Conservation (phyloP, 2,888 invertebrate species). For the Agrotis ipsilon region DNA sequence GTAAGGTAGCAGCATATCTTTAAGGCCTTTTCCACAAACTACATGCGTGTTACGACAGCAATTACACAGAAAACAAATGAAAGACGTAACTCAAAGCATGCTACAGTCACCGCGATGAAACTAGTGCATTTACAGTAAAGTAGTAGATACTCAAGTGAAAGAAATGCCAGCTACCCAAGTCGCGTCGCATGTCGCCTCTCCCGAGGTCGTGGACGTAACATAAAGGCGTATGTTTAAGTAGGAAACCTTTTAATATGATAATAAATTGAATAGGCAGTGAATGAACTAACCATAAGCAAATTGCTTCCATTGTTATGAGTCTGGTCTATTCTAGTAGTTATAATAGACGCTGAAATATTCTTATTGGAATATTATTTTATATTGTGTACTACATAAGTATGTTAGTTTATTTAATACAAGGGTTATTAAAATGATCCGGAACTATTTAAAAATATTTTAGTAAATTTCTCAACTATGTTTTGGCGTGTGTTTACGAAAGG, state of each 20-base stretch:
- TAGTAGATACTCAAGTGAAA: neutral
- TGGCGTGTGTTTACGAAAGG: too few species aligned
- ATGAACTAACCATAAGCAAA: conserved; percentile 32
- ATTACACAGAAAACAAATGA: neutral
- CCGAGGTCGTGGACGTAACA: neutral
- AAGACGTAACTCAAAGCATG: neutral
- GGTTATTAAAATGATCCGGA: too few species aligned
- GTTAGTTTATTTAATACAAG: too few species aligned
- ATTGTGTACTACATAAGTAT: too few species aligned
- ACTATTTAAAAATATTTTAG: too few species aligned
- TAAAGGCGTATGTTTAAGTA: conserved; percentile 1
- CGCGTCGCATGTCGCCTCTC: neutral
- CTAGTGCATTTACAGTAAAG: too few species aligned
- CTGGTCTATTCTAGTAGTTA: conserved; percentile 8
- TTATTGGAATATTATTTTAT: conserved; percentile 15
- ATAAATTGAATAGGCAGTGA: conserved; percentile 31
- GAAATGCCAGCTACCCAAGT: neutral
- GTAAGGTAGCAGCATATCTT: conserved; percentile 20
- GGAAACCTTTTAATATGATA: conserved; percentile 19
- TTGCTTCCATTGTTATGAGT: conserved; percentile 41
- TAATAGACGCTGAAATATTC: conserved; percentile 14
- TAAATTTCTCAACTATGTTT: too few species aligned
- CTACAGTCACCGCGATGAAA: neutral
- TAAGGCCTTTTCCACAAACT: neutral
- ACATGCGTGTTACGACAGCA: neutral